Conservation (phyloP, 2,888 invertebrate genomes). For the Nowickia ferox region DNA sequence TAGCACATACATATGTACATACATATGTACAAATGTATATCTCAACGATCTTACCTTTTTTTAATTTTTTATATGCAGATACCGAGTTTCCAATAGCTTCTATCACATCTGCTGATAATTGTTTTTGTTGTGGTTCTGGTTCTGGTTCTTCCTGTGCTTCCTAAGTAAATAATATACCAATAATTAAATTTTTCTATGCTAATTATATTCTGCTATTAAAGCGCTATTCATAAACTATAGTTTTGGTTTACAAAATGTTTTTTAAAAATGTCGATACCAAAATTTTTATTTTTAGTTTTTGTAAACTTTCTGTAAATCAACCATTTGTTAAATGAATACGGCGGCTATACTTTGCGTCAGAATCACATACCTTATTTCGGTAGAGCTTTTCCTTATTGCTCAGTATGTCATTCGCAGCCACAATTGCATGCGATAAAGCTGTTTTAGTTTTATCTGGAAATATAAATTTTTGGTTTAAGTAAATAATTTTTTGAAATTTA, state of each 20-base stretch:
- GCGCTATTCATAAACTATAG: too few relatives aligned
- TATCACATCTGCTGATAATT: constrained; percentile 66
- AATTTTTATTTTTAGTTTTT: too few relatives aligned
- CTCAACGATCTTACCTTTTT: constrained; percentile 46
- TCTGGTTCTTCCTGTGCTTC: neutral
- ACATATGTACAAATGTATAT: neutral
- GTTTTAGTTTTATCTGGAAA: constrained; percentile 74
- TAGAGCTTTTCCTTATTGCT: constrained; percentile 25
- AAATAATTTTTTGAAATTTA: neutral
- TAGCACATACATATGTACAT: too few relatives aligned
- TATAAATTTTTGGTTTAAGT: neutral
- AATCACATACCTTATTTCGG: constrained; percentile 28
- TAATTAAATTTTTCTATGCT: neutral
- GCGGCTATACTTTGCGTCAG: too few relatives aligned
- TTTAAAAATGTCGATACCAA: too few relatives aligned
- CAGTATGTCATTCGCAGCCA: constrained; percentile 70
- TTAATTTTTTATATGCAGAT: constrained; percentile 42
- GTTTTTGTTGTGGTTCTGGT: constrained; percentile 50
- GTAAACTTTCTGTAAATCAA: too few relatives aligned
- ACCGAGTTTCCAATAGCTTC: constrained; percentile 57
- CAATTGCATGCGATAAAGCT: constrained; percentile 74
- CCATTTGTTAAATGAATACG: too few relatives aligned
- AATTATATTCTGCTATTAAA: too few relatives aligned
- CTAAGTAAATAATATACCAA: constrained; percentile 27
- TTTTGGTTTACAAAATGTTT: too few relatives aligned